Conservation (phyloP, 2,888 invertebrate genomes). For the Eilema sororculum region DNA sequence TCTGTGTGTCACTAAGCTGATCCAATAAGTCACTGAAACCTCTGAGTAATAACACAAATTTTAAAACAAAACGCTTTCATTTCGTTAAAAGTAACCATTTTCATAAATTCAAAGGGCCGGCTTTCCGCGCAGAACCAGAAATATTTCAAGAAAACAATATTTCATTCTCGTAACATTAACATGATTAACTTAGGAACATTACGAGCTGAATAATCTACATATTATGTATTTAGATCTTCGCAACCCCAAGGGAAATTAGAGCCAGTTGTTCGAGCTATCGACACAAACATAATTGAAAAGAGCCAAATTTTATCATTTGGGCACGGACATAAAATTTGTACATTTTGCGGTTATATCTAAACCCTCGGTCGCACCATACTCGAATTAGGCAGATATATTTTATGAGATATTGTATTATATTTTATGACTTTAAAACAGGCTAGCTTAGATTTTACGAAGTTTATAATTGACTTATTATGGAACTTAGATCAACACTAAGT, state of each 20-base stretch:
- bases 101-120: slow-evolving; percentile 4
- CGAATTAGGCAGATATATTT: neutral
- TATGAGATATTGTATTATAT: neutral
- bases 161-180: slow-evolving; percentile 12
- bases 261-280: slow-evolving; percentile 21
- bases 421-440: neutral
- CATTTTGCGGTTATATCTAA: slow-evolving; percentile 1
- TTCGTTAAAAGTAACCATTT: neutral
- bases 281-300: slow-evolving; percentile 23
- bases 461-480: neutral
- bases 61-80: slow-evolving; percentile 1
- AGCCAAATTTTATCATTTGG: slow-evolving; percentile 21
- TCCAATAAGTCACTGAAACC: neutral
- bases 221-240: slow-evolving; percentile 18
- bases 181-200: slow-evolving; percentile 21
- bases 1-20: no score
- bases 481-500: neutral
- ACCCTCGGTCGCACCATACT: neutral
- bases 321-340: slow-evolving; percentile 11
- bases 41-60: slow-evolving; percentile 1
- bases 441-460: neutral
- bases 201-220: slow-evolving; percentile 24
- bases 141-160: slow-evolving; percentile 12
- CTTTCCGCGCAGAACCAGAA: slow-evolving; percentile 1
- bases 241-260: slow-evolving; percentile 24